Base-by-base conservation (phyloP, 2,113 vertebrate genomes). In the Anser brachyrhynchus region DNA sequence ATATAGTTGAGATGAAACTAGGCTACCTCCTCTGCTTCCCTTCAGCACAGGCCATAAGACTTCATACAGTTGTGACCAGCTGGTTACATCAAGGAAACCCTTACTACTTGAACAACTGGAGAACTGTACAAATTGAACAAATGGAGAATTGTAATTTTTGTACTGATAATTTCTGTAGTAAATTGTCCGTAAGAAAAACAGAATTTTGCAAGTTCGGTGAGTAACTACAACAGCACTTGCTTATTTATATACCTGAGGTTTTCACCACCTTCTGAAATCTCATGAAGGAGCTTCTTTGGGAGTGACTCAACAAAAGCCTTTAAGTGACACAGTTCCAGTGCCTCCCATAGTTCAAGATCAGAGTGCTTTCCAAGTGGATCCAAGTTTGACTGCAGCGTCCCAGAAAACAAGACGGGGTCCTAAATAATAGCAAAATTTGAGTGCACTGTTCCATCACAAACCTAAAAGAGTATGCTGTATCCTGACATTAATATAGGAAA, bases 401-500 rank as follows among this genome's bases (percentile, higher is more conserved):
- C 97, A 51, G 98, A 98, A 96, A 98, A 98, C 84, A 98, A 94
- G 61, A 97, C 23, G 7, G 96, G 94, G 13, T 97, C 96, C 97
- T 97, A 92, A 43, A 67, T 6, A 92, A 91, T 31, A 97, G 82
- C 16, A 86, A 35, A 84, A 82, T 11, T 15, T 81, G 52, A 73
- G 22, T 49, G 14, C 20, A 39, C 20, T 67, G 25, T 78, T 81
- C 55, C 52, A 80, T 59, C 35, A 75, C 26, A 64, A 49, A 58
- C 23, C 21, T 79, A 35, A 71, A 90, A 5, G 10, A 54, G 23
- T 33, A 69, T 80, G 19, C 43, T 13, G 9, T 21, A 51, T 55
- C 31, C 37, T 86, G 44, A 76, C 14, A 49, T 59, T 65, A 73
- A 44, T 15, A 33, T 1, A 55, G 25, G 14, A 9, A 91, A 87